Conservation (phyloP, 1,140 invertebrate genomes). For the Bombus sibiricus region DNA sequence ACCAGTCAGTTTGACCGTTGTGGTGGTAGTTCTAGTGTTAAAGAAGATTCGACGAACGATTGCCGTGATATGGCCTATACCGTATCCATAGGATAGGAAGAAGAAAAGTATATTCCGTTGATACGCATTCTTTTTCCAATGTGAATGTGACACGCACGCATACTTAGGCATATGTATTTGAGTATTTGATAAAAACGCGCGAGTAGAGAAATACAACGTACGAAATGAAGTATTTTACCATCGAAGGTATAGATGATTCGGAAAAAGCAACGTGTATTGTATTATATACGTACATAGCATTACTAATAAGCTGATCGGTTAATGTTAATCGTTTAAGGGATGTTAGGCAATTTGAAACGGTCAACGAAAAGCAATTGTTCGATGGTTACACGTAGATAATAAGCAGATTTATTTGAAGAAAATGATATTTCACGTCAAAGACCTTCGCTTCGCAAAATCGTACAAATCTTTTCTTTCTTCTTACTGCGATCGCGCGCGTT, state of each 20-base stretch:
- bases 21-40: too few species aligned
- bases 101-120: conserved; percentile 16
- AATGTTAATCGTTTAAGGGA: conserved; percentile 47
- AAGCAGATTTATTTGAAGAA: background rate
- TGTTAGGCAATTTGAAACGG: conserved; percentile 63
- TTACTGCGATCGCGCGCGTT: background rate
- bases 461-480: background rate
- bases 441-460: background rate
- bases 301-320: conserved; percentile 13
- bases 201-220: conserved; percentile 21
- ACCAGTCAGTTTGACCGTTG: too few species aligned
- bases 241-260: conserved; percentile 29
- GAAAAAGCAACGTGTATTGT: conserved; percentile 47
- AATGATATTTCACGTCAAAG: background rate
- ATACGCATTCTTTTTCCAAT: conserved; percentile 2
- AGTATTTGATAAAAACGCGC: background rate
- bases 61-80: conserved; percentile 57
- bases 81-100: conserved; percentile 5
- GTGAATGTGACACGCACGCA: background rate
- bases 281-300: conserved; percentile 51
- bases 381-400: conserved; percentile 59
- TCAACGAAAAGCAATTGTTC: conserved; percentile 74
- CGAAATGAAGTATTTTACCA: conserved; percentile 55
- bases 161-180: background rate
- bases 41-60: background rate